phyloP scores from a whole-genome alignment of 2,888 invertebrate species.

The Chymomyza caudatula region DNA sequence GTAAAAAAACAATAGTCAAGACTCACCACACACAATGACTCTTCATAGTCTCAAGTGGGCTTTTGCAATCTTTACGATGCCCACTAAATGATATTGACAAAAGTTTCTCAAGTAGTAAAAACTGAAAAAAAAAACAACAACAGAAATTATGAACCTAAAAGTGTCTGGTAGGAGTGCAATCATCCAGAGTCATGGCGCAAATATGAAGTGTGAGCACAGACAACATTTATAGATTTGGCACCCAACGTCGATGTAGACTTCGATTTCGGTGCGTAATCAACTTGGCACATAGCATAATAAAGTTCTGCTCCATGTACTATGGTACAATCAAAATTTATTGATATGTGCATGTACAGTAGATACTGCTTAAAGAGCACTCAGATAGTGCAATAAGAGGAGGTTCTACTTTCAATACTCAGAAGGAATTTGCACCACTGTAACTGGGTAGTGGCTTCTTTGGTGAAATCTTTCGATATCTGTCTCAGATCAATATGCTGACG shows the following conservation, averaged over 20 bases:
- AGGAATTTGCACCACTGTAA: too few relatives aligned
- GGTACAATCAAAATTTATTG: neutral
- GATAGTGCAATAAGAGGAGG: too few relatives aligned
- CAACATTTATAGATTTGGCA: conserved; percentile 41
- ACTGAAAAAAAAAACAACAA: conserved; percentile 12
- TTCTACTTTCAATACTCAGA: too few relatives aligned
- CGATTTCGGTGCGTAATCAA: conserved; percentile 56
- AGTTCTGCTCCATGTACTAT: neutral
- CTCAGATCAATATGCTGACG: too few relatives aligned
- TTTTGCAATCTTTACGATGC: conserved; percentile 71
- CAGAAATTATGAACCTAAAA: conserved; percentile 51
- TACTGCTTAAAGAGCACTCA: too few relatives aligned
- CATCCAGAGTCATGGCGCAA: conserved; percentile 52
- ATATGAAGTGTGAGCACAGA: conserved; percentile 25
- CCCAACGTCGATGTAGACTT: neutral
- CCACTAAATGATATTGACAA: conserved; percentile 73
- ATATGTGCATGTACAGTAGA: neutral
- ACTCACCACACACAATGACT: conserved; percentile 55
- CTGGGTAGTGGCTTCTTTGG: too few relatives aligned
- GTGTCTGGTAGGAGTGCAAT: conserved; percentile 58
- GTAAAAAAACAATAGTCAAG: conserved; percentile 26
- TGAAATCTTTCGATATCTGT: too few relatives aligned
- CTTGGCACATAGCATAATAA: neutral
- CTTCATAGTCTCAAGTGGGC: conserved; percentile 62
- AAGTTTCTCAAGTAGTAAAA: conserved; percentile 54